Conservation (phyloP, 2,113 vertebrate species). For the Mesoclemmys tuberculata region DNA sequence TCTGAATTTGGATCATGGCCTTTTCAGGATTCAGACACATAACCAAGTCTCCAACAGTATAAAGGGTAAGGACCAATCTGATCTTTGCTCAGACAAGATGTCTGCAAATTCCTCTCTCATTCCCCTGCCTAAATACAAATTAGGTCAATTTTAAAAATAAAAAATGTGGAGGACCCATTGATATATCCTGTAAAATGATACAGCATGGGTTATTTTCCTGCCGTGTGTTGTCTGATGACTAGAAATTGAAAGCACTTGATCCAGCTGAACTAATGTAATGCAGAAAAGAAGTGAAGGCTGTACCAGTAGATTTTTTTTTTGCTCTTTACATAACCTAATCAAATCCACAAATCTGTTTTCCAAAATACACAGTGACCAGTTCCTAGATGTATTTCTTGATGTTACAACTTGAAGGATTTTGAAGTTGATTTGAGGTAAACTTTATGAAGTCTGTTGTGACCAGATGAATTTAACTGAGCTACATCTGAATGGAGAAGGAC, state of each 20-base stretch:
- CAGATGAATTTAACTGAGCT: background rate
- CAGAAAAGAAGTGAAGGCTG: constrained; percentile 15
- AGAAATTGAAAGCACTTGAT: background rate
- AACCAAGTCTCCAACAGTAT: background rate
- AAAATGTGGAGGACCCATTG: background rate
- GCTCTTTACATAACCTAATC: constrained; percentile 45
- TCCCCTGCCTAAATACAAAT: constrained; percentile 1
- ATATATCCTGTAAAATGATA: background rate
- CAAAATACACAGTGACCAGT: background rate
- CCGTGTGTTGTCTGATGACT: constrained; percentile 37
- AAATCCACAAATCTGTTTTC: constrained; percentile 45
- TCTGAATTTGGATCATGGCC: background rate
- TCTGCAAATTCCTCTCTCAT: background rate
- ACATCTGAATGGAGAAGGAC: background rate
- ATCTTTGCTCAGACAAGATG: background rate
- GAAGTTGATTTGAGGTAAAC: background rate
- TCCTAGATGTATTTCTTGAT: background rate
- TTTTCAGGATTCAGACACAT: background rate
- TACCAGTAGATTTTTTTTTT: background rate
- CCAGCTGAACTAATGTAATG: constrained; percentile 31
- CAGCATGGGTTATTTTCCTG: background rate
- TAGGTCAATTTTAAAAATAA: background rate
- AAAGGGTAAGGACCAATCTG: background rate
- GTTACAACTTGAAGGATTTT: background rate
- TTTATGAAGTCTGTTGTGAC: background rate